Evolutionary conservation across 2,797 vertebrate species (phyloP).

Genomic region (Anolis apletophallus): DNA sequence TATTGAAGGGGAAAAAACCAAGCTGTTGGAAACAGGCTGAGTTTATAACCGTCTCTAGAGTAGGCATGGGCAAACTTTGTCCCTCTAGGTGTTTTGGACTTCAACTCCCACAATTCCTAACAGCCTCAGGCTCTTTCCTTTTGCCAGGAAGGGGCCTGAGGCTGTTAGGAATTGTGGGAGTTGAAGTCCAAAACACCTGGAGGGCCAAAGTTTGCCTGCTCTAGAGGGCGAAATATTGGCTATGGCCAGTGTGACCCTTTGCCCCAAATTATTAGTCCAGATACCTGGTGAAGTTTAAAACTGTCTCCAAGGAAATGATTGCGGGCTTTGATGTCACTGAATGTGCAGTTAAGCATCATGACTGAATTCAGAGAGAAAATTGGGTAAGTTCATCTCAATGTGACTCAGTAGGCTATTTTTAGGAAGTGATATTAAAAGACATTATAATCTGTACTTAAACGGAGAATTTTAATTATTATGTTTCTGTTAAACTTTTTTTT

Average conservation of each 20-base stretch:
- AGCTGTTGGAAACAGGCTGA: too few relatives aligned
- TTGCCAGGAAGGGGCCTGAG: too few relatives aligned
- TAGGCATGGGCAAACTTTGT: too few relatives aligned
- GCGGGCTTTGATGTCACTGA: conserved; percentile 14
- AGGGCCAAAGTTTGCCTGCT: too few relatives aligned
- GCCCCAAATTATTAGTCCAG: not conserved
- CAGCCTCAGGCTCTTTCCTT: too few relatives aligned
- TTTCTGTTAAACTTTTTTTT: conserved; percentile 5
- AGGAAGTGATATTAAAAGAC: conserved; percentile 39
- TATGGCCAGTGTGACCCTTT: not conserved
- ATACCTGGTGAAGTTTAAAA: not conserved
- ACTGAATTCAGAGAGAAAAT: conserved; percentile 18
- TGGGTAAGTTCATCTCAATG: conserved; percentile 26
- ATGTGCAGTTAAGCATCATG: conserved; percentile 17
- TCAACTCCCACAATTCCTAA: too few relatives aligned
- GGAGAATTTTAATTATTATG: conserved; percentile 28
- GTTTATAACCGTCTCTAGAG: not conserved
- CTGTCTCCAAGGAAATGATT: conserved; percentile 23
- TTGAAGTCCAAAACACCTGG: too few relatives aligned
- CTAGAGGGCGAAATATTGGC: not conserved
- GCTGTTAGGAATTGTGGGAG: too few relatives aligned
- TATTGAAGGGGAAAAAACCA: too few relatives aligned
- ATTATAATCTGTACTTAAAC: conserved; percentile 30
- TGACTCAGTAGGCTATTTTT: conserved; percentile 49
- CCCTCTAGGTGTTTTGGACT: too few relatives aligned